These are phyloP conservation scores for Drosophila varians DNA, from an alignment of 1,140 invertebrate genomes.

Conservation along the genomic window DNA sequence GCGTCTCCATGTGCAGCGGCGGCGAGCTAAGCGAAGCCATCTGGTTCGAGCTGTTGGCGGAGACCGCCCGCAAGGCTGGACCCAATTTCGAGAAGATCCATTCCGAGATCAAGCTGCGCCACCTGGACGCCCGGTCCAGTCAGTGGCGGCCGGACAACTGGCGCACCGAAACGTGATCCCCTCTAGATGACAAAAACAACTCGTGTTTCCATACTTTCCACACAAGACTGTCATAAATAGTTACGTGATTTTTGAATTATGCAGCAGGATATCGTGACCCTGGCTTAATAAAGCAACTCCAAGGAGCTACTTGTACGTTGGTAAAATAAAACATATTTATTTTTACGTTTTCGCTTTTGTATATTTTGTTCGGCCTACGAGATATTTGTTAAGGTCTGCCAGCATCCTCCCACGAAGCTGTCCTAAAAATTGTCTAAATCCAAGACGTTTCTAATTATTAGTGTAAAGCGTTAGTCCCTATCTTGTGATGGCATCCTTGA, in stretches of 20 bases:
- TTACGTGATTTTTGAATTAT: background rate
- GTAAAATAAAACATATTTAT: conserved; percentile 32
- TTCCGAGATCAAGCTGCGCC: conserved; percentile 51
- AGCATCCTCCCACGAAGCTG: too few species aligned
- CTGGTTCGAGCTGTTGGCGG: conserved; percentile 64
- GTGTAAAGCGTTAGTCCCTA: too few species aligned
- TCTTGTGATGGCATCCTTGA: background rate
- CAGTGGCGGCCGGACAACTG: conserved; percentile 52
- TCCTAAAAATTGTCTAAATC: too few species aligned
- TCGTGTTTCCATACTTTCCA: background rate
- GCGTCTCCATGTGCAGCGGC: conserved; percentile 42
- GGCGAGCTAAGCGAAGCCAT: conserved; percentile 53
- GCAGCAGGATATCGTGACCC: background rate
- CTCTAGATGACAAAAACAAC: background rate
- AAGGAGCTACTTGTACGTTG: background rate
- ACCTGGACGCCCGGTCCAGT: conserved; percentile 39
- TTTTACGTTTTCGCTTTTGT: conserved; percentile 3
- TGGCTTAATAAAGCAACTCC: background rate
- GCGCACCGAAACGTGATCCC: conserved; percentile 36
- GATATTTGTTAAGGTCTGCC: background rate
- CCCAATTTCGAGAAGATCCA: conserved; percentile 62
- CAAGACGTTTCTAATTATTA: too few species aligned
- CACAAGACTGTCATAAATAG: background rate
- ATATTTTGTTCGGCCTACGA: conserved; percentile 7
- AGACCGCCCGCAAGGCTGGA: conserved; percentile 21